Percentiles rank a stretch among this genome's conserved stretches.
phyloP scores from a whole-genome alignment of 2,888 invertebrate species.

The Autographa gamma region DNA sequence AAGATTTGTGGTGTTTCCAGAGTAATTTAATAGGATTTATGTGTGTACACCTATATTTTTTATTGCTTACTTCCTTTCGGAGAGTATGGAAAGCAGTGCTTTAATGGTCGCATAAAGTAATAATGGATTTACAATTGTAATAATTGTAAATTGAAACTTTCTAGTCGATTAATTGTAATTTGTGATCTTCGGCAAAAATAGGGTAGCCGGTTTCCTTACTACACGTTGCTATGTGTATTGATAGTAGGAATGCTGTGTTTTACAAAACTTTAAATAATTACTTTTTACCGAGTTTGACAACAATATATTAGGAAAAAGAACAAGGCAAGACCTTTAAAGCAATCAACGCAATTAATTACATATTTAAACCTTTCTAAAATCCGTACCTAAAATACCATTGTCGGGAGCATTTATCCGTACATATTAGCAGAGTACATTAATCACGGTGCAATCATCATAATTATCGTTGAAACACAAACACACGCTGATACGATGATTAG shows the following conservation, averaged over 20 bases:
- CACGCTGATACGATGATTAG: constrained; percentile 32
- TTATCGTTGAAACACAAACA: constrained; percentile 16
- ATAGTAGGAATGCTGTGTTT: neutral
- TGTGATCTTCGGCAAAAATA: constrained; percentile 1
- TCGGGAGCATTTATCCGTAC: constrained; percentile 18
- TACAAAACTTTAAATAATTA: too few relatives aligned
- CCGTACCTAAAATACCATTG: constrained; percentile 8
- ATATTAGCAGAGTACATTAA: constrained; percentile 27
- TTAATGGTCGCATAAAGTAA: constrained; percentile 27
- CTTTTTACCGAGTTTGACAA: too few relatives aligned
- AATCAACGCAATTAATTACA: neutral
- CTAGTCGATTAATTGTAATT: constrained; percentile 25
- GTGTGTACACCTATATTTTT: constrained; percentile 31
- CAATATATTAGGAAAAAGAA: too few relatives aligned
- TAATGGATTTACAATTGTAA: constrained; percentile 38
- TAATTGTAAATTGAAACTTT: constrained; percentile 23
- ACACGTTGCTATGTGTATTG: neutral
- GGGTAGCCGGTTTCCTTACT: neutral
- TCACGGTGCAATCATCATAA: constrained; percentile 23
- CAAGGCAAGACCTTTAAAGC: too few relatives aligned
- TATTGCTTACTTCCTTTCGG: constrained; percentile 40
- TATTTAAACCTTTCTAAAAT: neutral
- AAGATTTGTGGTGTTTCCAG: constrained; percentile 40
- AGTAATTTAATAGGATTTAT: constrained; percentile 48
- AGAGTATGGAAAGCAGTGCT: constrained; percentile 15